Evolutionary conservation across 2,797 vertebrate species (phyloP), one percentile per base, ranked within the genome.

Genomic region (Orientallactaga sibirica): DNA sequence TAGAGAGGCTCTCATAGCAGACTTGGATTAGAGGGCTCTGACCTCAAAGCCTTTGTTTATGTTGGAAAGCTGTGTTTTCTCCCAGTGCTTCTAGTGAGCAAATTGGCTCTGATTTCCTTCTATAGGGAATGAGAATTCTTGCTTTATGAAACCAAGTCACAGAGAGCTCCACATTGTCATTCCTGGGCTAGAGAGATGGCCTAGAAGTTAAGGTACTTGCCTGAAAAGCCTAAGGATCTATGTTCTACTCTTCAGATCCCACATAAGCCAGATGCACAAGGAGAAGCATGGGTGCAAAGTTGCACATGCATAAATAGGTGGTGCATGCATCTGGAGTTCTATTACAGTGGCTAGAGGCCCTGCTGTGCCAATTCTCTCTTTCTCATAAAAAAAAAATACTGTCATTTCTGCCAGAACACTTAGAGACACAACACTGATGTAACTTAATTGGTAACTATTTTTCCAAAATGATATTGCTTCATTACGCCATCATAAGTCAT

Each of bases 401-500:
- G 33, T 37, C 33, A 37, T 37, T 37, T 37, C 33, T 37, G 33
- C 33, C 33, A 37, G 33, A 37, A 37, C 33, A 37, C 8, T 10
- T 22, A 68, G 7, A 89, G 16, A 67, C 58, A 89, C 4, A 75
- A 24, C 3, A 61, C 2, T 8, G 18, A 27, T 43, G 12, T 86
- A 79, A 89, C 48, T 29, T 80, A 58, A 66, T 70, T 18, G 90
- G 24, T 87, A 82, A 64, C 52, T 82, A 14, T 87, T 83, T 83
- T 41, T n/a, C 33, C 74, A 61, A 87, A 70, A 76, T 71, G 14
- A 64, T 71, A 71, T 37, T 71, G 24, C 12, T 66, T 73, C 64
- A 27, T 71, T 83, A 55, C 71, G 22, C n/a, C 78, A 67, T 66
- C 16, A 37, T 22, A 71, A 71, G 27, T 62, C n/a, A 14, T 68